A percentile compares a stretch with the other conserved stretches of the same genome.
These are phyloP conservation scores for Eustalomyia histrio DNA, from an alignment of 2,888 invertebrate genomes.

Conservation along the genomic window DNA sequence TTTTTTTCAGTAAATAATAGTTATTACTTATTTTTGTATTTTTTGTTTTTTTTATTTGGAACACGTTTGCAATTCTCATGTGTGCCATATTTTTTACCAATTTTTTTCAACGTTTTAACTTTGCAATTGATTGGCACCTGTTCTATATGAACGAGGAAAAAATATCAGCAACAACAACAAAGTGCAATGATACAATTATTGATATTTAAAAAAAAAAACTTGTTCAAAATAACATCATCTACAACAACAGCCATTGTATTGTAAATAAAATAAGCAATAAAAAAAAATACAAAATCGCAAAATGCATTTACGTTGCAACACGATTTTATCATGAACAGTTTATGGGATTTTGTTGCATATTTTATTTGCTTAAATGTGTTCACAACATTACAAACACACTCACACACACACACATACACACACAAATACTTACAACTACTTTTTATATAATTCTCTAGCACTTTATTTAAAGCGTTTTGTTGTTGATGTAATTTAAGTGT, in stretches of 20 bases:
- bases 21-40: neutral
- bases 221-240: conserved; percentile 1
- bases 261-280: conserved; percentile 16
- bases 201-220: conserved; percentile 22
- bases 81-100: neutral
- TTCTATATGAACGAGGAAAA: conserved; percentile 19
- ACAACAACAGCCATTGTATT: conserved; percentile 15
- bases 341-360: conserved; percentile 40
- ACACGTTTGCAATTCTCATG: conserved; percentile 38
- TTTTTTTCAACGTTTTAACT: neutral
- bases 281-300: neutral
- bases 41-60: neutral
- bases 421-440: too few relatives aligned
- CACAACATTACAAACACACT: neutral
- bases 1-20: neutral
- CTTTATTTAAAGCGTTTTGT: too few relatives aligned
- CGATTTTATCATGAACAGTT: conserved; percentile 26
- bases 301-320: conserved; percentile 8
- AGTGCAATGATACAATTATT: conserved; percentile 48
- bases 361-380: conserved; percentile 2
- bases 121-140: conserved; percentile 45
- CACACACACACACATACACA: too few relatives aligned
- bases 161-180: conserved; percentile 25
- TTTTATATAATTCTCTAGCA: too few relatives aligned
- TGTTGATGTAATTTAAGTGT: too few relatives aligned